Evolutionary conservation across 2,113 vertebrate species (phyloP).

Genomic region (Toxotes chatareus): DNA sequence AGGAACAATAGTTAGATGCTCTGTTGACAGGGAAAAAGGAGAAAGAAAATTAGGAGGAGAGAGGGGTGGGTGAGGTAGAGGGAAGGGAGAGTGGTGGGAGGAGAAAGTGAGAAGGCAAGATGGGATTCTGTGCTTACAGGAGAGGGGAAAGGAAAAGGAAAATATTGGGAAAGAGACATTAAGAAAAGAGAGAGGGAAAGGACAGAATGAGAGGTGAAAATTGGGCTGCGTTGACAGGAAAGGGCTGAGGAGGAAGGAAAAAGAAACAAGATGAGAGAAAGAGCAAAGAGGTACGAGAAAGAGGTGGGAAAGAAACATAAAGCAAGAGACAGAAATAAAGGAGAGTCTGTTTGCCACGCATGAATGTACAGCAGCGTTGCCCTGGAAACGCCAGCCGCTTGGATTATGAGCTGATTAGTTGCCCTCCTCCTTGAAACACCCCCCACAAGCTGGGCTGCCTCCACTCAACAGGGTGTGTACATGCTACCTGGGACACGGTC

Average conservation of each 20-base stretch:
- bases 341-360: constrained; percentile 75
- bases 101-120: constrained; percentile 18
- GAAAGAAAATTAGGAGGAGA: constrained; percentile 18
- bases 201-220: constrained; percentile 51
- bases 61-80: constrained; percentile 19
- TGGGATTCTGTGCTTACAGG: constrained; percentile 29
- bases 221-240: constrained; percentile 41
- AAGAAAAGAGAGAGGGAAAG: constrained; percentile 14
- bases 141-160: constrained; percentile 23
- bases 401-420: constrained; percentile 83
- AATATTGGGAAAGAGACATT: constrained; percentile 36
- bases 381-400: constrained; percentile 77
- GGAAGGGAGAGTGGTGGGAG: constrained; percentile 19
- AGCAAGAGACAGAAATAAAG: constrained; percentile 62
- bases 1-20: neutral
- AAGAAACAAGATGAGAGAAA: constrained; percentile 18
- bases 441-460: constrained; percentile 33
- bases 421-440: constrained; percentile 61
- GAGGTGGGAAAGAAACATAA: constrained; percentile 39
- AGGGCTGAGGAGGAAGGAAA: constrained; percentile 7
- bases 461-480: constrained; percentile 64
- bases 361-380: constrained; percentile 79
- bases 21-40: constrained; percentile 8
- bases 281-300: constrained; percentile 13
- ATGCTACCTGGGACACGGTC: constrained; percentile 69